Base-by-base conservation (phyloP, 92 coral and sea anemone genomes). In the Heliopora coerulea region DNA sequence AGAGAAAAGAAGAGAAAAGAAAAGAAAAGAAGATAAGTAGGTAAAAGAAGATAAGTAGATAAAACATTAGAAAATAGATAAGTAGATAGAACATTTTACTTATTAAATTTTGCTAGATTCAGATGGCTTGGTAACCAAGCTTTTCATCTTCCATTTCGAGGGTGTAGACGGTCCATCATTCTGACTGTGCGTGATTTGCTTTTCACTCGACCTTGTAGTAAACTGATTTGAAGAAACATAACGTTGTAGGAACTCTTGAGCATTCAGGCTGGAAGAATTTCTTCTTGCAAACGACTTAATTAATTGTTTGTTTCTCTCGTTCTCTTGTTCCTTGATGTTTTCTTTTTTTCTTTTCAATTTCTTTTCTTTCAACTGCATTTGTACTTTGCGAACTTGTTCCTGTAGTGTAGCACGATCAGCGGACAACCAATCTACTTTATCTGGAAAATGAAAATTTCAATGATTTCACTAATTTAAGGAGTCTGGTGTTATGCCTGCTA, bases 321-420 rank as follows among this genome's bases (percentile, higher is more conserved):
- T 37, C 23, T 67, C 40, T 67, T 67, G 56, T 27, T 31, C 27
- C 25, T n/a, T 67, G n/a, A 67, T 29, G 26, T 67, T 46, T 28
- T 44, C 74, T 26, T 4, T 26, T 1, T 26, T 44, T 15, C 74
- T 67, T 27, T 26, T 67, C 7, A 67, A 44, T 59, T 67, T 67
- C 13, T 67, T 67, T 48, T 67, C 74, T 49, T 67, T 67, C 59
- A 67, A 42, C 40, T 67, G 24, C 23, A 44, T 23, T 17, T 67
- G 40, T 8, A 67, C 59, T n/a, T 46, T 25, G 31, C 74, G 58
- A 34, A 67, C 20, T 56, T 67, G 74, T 40, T 46, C 74, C 41
- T 44, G 44, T 42, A 67, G 21, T 48, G 40, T 44, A n/a, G 74
- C 50, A 37, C 40, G 11, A 59, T 67, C 74, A 25, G 74, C 74